Percentiles rank a stretch among this genome's conserved stretches.
Evolutionary conservation across 2,113 vertebrate species (phyloP).

Genomic region (Sapajus apella): DNA sequence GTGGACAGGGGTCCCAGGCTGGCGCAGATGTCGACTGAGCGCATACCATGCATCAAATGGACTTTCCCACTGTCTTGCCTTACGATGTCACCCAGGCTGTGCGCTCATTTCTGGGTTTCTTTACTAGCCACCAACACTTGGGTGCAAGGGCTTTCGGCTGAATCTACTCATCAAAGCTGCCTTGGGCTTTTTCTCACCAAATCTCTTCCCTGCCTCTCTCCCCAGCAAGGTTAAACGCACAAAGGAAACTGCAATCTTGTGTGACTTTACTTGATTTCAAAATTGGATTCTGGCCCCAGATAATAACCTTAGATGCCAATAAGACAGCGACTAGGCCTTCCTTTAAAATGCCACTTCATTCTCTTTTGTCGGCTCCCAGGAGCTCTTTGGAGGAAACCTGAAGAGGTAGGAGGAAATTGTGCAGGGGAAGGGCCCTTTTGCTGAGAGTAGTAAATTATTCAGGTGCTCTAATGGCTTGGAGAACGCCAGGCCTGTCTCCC

Average conservation of each 20-base stretch:
- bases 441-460: slow-evolving; percentile 37
- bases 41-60: neutral
- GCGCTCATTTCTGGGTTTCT: neutral
- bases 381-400: neutral
- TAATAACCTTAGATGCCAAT: neutral
- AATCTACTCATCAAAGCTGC: neutral
- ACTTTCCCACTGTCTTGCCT: neutral
- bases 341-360: neutral
- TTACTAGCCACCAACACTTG: neutral
- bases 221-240: slow-evolving; percentile 15
- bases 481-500: neutral
- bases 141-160: neutral
- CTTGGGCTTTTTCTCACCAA: neutral
- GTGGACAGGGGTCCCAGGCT: neutral
- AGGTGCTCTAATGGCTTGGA: slow-evolving; percentile 19
- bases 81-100: accelerated
- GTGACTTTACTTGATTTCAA: slow-evolving; percentile 31
- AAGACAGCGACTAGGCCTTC: neutral
- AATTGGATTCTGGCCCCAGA: neutral
- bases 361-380: neutral
- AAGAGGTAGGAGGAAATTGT: neutral
- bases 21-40: neutral
- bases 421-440: neutral
- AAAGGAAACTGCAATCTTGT: neutral
- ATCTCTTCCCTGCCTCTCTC: neutral